Evolutionary conservation across 2,113 vertebrate species (phyloP).

Genomic region (Cichladusa arquata): DNA sequence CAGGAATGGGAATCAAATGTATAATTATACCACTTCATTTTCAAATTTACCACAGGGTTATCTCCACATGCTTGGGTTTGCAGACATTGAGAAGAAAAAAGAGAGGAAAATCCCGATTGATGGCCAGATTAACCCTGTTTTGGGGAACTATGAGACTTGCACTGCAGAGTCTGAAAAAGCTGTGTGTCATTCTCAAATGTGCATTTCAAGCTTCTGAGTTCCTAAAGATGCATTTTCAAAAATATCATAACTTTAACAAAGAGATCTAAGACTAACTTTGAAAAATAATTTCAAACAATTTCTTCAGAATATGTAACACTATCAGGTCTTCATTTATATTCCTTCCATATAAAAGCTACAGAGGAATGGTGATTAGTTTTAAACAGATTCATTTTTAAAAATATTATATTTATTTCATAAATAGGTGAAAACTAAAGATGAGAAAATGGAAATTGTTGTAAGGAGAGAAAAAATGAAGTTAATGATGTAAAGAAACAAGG

Average conservation of each 20-base stretch:
- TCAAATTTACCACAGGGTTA: background rate
- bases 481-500: background rate
- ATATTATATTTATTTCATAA: background rate
- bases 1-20: background rate
- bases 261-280: background rate
- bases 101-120: background rate
- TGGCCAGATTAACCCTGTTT: background rate
- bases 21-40: background rate
- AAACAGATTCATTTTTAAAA: background rate
- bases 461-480: background rate
- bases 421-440: background rate
- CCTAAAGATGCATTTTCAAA: background rate
- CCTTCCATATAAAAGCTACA: background rate
- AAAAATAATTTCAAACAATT: background rate
- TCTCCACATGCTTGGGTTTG: background rate
- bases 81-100: background rate
- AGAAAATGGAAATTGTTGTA: background rate
- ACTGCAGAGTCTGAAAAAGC: background rate
- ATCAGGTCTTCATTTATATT: background rate
- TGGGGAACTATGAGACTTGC: background rate
- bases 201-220: background rate
- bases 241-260: background rate
- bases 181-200: background rate
- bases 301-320: background rate
- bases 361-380: background rate